Conservation (phyloP, 2,797 vertebrate species). For the Ibycter americanus region DNA sequence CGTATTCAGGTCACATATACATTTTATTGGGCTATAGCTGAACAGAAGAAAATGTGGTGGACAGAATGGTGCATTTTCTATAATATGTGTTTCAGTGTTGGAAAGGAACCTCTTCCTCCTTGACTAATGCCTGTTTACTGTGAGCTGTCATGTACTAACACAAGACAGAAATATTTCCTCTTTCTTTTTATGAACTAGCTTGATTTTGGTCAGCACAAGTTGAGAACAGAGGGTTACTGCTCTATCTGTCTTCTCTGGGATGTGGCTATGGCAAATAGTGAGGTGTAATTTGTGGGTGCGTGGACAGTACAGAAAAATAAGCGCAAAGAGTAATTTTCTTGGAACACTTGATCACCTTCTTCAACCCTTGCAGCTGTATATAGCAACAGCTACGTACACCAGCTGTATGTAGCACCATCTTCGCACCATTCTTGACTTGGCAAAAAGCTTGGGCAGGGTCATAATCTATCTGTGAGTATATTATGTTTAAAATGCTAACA, state of each 20-base stretch:
- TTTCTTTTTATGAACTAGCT: not conserved
- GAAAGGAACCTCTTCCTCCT: not conserved
- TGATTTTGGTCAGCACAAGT: not conserved
- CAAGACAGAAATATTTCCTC: not conserved
- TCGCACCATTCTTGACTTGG: not conserved
- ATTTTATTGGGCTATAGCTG: not conserved
- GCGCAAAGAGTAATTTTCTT: not conserved
- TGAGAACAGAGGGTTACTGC: not conserved
- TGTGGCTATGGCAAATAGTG: not conserved
- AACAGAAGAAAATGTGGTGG: not conserved
- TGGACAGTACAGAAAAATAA: not conserved
- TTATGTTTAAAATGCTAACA: not conserved
- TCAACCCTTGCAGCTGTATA: not conserved
- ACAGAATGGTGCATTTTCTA: not conserved
- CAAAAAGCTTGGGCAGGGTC: not conserved
- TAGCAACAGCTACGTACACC: not conserved
- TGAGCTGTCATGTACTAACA: not conserved
- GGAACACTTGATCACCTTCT: accelerated
- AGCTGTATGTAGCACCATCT: not conserved
- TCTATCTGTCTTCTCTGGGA: not conserved
- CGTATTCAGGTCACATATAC: not conserved
- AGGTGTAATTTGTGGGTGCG: accelerated
- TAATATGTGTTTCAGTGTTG: not conserved
- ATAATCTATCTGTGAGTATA: not conserved
- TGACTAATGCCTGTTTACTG: not conserved